Evolutionary conservation across 2,113 vertebrate genomes (phyloP).

Genomic region (Platichthys flesus): DNA sequence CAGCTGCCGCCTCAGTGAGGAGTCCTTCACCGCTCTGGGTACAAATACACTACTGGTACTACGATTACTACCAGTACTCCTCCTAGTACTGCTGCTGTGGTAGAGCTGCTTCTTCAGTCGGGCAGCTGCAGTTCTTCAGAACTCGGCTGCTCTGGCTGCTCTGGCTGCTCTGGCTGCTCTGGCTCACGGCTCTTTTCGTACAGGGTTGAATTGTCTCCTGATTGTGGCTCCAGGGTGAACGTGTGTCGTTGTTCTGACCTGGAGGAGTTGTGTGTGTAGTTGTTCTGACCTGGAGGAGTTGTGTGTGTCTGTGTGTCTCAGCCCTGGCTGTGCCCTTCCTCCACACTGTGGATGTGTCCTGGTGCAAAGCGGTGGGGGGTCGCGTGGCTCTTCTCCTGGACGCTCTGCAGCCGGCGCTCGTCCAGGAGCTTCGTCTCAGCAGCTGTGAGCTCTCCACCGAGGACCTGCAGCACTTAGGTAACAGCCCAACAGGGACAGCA

Average conservation of each 20-base stretch:
- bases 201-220: background rate
- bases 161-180: too few relatives aligned
- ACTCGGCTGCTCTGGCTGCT: too few relatives aligned
- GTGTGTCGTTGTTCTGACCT: too few relatives aligned
- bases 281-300: too few relatives aligned
- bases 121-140: too few relatives aligned
- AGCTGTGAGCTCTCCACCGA: slow-evolving; percentile 89
- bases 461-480: slow-evolving; percentile 87
- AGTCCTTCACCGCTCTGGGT: slow-evolving; percentile 86
- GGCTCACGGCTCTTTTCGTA: too few relatives aligned
- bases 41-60: background rate
- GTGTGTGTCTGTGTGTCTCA: slow-evolving; percentile 62
- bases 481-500: background rate
- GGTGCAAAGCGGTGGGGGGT: slow-evolving; percentile 91
- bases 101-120: too few relatives aligned
- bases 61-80: too few relatives aligned
- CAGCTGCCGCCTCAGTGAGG: slow-evolving; percentile 82
- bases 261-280: background rate
- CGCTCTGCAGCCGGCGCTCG: slow-evolving; percentile 74
- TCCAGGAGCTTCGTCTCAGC: slow-evolving; percentile 87
- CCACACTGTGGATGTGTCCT: slow-evolving; percentile 87
- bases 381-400: slow-evolving; percentile 85
- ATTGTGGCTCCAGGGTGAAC: too few relatives aligned
- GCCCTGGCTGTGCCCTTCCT: slow-evolving; percentile 84
- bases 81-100: too few relatives aligned